These are phyloP conservation scores for Dreissena polymorpha DNA, from an alignment of 1,140 invertebrate genomes.

Conservation along the genomic window DNA sequence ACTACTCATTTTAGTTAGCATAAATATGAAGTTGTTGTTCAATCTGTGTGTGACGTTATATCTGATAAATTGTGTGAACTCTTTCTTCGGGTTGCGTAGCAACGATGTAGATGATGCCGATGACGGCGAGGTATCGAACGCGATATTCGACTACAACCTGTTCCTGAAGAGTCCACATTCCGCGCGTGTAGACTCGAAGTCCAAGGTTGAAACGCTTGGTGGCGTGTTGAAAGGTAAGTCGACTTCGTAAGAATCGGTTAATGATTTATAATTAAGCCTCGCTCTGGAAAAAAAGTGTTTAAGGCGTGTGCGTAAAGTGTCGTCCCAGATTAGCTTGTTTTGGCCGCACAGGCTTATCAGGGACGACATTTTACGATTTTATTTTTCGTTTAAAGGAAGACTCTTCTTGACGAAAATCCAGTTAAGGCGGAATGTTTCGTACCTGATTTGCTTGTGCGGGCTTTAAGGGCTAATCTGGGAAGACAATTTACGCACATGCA, in stretches of 20 bases:
- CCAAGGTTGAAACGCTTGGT: slow-evolving; percentile 48
- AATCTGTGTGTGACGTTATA: no score
- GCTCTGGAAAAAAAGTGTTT: not conserved
- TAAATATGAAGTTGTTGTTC: not conserved
- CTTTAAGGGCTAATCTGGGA: no score
- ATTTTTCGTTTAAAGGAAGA: not conserved
- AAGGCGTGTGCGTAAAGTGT: not conserved
- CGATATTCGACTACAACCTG: slow-evolving; percentile 46
- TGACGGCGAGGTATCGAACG: slow-evolving; percentile 17
- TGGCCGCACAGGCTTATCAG: not conserved
- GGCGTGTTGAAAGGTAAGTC: slow-evolving; percentile 33
- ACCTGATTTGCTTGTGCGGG: no score
- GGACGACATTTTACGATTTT: not conserved
- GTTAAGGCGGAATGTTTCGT: no score
- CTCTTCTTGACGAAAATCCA: not conserved
- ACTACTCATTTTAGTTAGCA: not conserved
- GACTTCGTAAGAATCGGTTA: not conserved
- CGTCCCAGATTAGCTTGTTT: not conserved
- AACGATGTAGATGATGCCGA: slow-evolving; percentile 4
- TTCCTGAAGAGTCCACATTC: slow-evolving; percentile 40
- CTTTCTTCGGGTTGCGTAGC: not conserved
- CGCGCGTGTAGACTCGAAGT: slow-evolving; percentile 38
- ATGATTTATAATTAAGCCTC: not conserved
- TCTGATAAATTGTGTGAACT: no score
- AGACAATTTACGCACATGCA: no score